Evolutionary conservation across 2,113 vertebrate species (phyloP).

Genomic region (Gracilinanus agilis): DNA sequence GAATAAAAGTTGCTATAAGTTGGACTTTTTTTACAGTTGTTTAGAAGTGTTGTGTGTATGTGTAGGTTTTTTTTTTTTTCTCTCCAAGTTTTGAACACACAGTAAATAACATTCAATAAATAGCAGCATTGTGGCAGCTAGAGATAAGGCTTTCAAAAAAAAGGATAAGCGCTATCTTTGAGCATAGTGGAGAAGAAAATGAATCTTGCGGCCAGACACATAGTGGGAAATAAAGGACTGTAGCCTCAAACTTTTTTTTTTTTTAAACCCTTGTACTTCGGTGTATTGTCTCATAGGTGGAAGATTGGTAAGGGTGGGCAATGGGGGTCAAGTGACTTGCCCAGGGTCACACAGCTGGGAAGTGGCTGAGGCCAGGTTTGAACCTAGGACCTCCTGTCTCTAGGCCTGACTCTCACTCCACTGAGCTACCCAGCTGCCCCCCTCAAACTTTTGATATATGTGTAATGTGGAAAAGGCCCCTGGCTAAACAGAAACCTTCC

Average conservation of each 20-base stretch:
- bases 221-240: background rate
- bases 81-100: background rate
- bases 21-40: background rate
- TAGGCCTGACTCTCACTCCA: too few relatives aligned
- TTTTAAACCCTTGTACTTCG: too few relatives aligned
- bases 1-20: background rate
- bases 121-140: background rate
- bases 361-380: too few relatives aligned
- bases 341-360: too few relatives aligned
- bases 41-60: background rate
- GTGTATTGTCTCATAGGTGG: too few relatives aligned
- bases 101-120: slow-evolving; percentile 39
- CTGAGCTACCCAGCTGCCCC: too few relatives aligned
- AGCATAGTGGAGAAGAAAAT: background rate
- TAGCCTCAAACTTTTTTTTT: slow-evolving; percentile 4
- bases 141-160: background rate
- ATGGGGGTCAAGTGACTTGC: too few relatives aligned
- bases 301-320: too few relatives aligned
- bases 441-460: background rate
- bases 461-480: slow-evolving; percentile 1
- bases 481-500: background rate
- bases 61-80: background rate
- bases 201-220: background rate
- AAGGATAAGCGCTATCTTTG: background rate
- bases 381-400: too few relatives aligned